phyloP scores from a whole-genome alignment of 2,888 invertebrate species.

The Habrosyne pyritoides region DNA sequence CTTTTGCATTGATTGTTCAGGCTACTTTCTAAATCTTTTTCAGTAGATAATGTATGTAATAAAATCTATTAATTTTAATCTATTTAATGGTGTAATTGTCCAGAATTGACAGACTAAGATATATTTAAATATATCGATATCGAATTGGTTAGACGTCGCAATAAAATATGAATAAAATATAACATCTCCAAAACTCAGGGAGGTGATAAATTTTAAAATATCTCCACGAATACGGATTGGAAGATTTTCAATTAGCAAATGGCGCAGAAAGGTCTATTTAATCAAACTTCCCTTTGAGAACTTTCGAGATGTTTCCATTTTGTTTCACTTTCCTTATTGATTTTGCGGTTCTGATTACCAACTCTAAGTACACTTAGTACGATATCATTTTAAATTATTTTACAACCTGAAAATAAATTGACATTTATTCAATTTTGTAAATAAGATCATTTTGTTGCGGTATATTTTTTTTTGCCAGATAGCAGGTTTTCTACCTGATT shows the following conservation, averaged over 20 bases:
- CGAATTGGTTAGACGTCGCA: background rate
- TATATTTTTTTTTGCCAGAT: too few relatives aligned
- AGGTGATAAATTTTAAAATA: conserved; percentile 9
- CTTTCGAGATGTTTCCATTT: conserved; percentile 19
- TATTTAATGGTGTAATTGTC: too few relatives aligned
- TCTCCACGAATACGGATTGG: conserved; percentile 14
- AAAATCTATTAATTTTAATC: too few relatives aligned
- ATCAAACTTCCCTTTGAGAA: conserved; percentile 35
- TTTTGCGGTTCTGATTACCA: conserved; percentile 13
- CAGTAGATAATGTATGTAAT: too few relatives aligned
- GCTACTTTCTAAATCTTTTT: too few relatives aligned
- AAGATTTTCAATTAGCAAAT: conserved; percentile 52
- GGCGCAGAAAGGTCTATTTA: conserved; percentile 41
- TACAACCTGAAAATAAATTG: background rate
- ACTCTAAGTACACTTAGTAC: background rate
- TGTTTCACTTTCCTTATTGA: conserved; percentile 36
- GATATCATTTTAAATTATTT: background rate
- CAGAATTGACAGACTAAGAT: too few relatives aligned
- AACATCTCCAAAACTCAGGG: background rate
- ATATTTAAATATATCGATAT: too few relatives aligned
- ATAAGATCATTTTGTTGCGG: too few relatives aligned
- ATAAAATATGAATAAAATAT: background rate
- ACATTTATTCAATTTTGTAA: background rate
- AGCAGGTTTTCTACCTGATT: too few relatives aligned
- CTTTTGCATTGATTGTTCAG: too few relatives aligned